Evolutionary conservation across 2,888 invertebrate species (phyloP).

Genomic region (Baronia brevicornis): DNA sequence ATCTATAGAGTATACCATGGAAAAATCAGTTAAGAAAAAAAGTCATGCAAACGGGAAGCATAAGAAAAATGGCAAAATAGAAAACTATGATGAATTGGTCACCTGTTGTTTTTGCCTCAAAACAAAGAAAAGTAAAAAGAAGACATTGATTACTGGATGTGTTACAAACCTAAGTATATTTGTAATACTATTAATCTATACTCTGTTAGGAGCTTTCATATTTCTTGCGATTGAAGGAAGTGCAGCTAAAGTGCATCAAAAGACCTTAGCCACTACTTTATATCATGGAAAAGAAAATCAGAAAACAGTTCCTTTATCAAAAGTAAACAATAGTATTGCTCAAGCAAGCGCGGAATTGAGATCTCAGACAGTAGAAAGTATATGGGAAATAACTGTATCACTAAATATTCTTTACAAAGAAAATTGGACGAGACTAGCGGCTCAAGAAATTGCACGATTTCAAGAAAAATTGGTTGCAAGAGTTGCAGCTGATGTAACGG

Average conservation of each 20-base stretch:
- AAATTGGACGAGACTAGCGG: constrained; percentile 91
- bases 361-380: constrained; percentile 86
- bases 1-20: constrained; percentile 44
- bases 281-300: constrained; percentile 57
- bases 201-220: constrained; percentile 83
- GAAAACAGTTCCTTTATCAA: constrained; percentile 45
- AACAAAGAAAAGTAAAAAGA: constrained; percentile 66
- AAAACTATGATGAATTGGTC: constrained; percentile 55
- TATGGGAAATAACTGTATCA: constrained; percentile 93
- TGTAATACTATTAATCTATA: constrained; percentile 85
- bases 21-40: constrained; percentile 60
- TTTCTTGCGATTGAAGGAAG: constrained; percentile 89
- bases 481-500: constrained; percentile 84
- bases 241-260: constrained; percentile 67
- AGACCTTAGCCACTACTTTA: constrained; percentile 65
- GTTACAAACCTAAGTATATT: constrained; percentile 89
- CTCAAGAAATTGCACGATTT: constrained; percentile 81
- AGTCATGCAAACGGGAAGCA: constrained; percentile 62
- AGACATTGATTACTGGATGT: constrained; percentile 77
- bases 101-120: constrained; percentile 69
- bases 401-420: constrained; percentile 91
- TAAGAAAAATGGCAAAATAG: constrained; percentile 59
- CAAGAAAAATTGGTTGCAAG: constrained; percentile 87
- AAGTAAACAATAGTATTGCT: constrained; percentile 52
- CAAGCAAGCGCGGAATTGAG: constrained; percentile 63